These are phyloP conservation scores for Homarus americanus DNA, from an alignment of 1,140 invertebrate genomes.

Conservation along the genomic window DNA sequence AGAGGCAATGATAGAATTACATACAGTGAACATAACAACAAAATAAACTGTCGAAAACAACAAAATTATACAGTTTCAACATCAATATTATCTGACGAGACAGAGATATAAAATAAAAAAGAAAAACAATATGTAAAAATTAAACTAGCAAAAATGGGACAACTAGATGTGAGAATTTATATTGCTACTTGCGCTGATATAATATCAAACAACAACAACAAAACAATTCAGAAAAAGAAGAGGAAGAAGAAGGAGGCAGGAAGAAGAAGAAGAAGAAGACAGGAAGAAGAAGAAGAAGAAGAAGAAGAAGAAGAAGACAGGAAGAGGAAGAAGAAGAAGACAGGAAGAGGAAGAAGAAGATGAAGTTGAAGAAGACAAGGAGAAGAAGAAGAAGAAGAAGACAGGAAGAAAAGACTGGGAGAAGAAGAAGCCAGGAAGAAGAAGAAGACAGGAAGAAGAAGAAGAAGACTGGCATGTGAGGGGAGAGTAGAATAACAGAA, in stretches of 20 bases:
- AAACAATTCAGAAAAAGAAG: not conserved
- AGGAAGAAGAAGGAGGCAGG: not conserved
- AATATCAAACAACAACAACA: not conserved
- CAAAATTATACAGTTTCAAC: too few species aligned
- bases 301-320: too few species aligned
- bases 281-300: not conserved
- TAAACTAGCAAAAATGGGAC: too few species aligned
- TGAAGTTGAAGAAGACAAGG: not conserved
- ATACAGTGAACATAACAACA: too few species aligned
- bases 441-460: not conserved
- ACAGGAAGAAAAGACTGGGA: not conserved
- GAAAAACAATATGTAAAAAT: too few species aligned
- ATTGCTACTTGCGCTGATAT: too few species aligned
- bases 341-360: not conserved
- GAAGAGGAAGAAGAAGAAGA: not conserved
- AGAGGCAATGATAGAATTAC: too few species aligned
- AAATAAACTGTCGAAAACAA: too few species aligned
- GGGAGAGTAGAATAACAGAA: not conserved
- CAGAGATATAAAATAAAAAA: too few species aligned
- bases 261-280: not conserved
- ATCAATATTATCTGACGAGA: too few species aligned
- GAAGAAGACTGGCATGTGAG: not conserved
- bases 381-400: not conserved
- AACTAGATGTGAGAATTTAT: too few species aligned
- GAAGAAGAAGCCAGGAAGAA: not conserved